Conservation (phyloP, 2,888 invertebrate species). For the Eupithecia insigniata region DNA sequence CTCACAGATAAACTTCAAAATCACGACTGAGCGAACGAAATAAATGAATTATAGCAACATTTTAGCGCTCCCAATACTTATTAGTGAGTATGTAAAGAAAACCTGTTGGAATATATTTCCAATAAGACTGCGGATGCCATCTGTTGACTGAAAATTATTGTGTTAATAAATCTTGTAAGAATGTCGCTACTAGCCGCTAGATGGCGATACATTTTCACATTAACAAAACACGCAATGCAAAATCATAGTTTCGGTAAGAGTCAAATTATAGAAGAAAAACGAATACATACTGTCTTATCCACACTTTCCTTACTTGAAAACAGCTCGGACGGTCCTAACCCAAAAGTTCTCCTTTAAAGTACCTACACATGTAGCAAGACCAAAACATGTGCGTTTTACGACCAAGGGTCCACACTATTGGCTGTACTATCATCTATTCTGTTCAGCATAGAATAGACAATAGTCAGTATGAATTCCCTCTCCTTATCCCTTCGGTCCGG, state of each 20-base stretch:
- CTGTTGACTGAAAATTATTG: slow-evolving; percentile 34
- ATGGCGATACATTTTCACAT: slow-evolving; percentile 42
- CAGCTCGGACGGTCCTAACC: slow-evolving; percentile 75
- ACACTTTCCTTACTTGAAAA: slow-evolving; percentile 44
- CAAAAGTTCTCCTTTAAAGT: slow-evolving; percentile 78
- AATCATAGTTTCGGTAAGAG: neutral
- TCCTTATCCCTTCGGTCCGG: slow-evolving; percentile 53
- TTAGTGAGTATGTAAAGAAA: neutral
- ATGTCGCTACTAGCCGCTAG: slow-evolving; percentile 52
- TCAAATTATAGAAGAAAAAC: neutral
- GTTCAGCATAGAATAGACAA: neutral
- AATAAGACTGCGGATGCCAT: slow-evolving; percentile 44
- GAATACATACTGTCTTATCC: slow-evolving; percentile 50
- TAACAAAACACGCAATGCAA: neutral
- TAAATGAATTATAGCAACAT: slow-evolving; percentile 19
- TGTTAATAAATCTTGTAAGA: slow-evolving; percentile 11
- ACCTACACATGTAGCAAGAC: slow-evolving; percentile 76
- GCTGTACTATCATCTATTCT: slow-evolving; percentile 10
- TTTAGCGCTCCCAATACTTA: slow-evolving; percentile 26
- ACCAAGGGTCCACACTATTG: slow-evolving; percentile 69
- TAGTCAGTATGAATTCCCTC: slow-evolving; percentile 59
- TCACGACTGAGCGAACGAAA: neutral
- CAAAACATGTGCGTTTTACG: slow-evolving; percentile 82
- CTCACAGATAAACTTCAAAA: neutral
- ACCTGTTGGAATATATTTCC: slow-evolving; percentile 23